Percentiles rank a stretch among this genome's conserved stretches.
Evolutionary conservation across 2,113 vertebrate genomes (phyloP).

Genomic region (Sorex fumeus): DNA sequence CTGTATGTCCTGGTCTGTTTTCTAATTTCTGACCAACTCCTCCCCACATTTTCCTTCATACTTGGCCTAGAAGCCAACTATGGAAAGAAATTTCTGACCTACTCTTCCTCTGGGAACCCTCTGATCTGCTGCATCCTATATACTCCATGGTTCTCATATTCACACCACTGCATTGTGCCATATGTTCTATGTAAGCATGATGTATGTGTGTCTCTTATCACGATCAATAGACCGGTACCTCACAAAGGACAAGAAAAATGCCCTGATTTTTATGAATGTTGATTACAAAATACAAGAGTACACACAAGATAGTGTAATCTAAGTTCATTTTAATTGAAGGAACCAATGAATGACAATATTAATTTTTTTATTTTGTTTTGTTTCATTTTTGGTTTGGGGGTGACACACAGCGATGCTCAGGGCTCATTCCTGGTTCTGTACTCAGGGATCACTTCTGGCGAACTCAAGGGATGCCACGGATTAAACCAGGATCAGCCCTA

Average conservation of each 20-base stretch:
- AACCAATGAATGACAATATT: neutral
- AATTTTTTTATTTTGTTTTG: neutral
- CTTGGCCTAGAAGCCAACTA: neutral
- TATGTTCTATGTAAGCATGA: too few species aligned
- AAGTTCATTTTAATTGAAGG: slow-evolving; percentile 21
- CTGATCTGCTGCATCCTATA: neutral
- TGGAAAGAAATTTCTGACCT: neutral
- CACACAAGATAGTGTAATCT: neutral
- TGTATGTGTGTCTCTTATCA: neutral
- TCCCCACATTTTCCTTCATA: neutral
- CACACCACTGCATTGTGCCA: neutral
- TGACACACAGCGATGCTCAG: too few species aligned
- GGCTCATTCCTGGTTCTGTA: too few species aligned
- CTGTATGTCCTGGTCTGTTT: neutral
- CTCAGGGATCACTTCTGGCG: too few species aligned
- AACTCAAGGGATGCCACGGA: too few species aligned
- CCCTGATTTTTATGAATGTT: neutral
- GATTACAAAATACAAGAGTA: neutral
- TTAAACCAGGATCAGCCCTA: too few species aligned
- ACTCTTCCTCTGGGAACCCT: neutral
- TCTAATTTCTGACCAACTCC: neutral
- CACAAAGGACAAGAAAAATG: neutral
- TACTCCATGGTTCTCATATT: neutral
- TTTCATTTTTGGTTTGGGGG: too few species aligned
- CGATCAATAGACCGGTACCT: neutral